Evolutionary conservation across 2,888 invertebrate genomes (phyloP).

Genomic region (Ochropacha duplaris): DNA sequence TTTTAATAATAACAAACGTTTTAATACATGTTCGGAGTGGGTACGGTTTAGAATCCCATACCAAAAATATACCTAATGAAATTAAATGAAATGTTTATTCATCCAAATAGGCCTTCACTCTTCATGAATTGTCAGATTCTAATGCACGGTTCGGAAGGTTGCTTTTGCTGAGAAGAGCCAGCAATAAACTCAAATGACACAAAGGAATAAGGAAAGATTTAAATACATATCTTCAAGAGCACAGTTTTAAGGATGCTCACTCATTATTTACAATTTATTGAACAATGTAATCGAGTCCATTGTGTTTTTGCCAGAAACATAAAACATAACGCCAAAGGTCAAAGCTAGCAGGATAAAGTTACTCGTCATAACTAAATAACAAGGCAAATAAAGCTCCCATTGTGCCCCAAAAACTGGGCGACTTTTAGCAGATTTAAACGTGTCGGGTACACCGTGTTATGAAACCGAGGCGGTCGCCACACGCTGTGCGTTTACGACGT

Average conservation of each 20-base stretch:
- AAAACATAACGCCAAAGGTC: slow-evolving; percentile 50
- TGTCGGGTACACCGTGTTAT: slow-evolving; percentile 8
- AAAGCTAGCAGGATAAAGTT: slow-evolving; percentile 52
- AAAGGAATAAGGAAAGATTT: background rate
- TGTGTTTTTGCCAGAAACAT: slow-evolving; percentile 35
- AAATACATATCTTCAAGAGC: background rate
- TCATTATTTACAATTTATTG: slow-evolving; percentile 28
- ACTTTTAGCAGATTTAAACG: slow-evolving; percentile 12
- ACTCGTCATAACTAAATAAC: slow-evolving; percentile 25
- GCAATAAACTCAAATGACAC: background rate
- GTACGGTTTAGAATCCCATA: too few relatives aligned
- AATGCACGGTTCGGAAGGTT: too few relatives aligned
- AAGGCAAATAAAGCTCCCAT: slow-evolving; percentile 41
- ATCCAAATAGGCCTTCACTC: too few relatives aligned
- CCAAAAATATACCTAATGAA: too few relatives aligned
- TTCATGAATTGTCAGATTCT: too few relatives aligned
- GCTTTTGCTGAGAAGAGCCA: too few relatives aligned
- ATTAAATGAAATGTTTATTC: too few relatives aligned
- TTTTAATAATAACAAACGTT: background rate
- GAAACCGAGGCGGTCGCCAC: slow-evolving; percentile 29
- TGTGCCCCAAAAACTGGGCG: slow-evolving; percentile 37
- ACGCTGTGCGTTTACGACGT: slow-evolving; percentile 57
- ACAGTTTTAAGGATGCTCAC: background rate
- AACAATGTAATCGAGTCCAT: slow-evolving; percentile 39
- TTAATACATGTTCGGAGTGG: too few relatives aligned